Evolutionary conservation across 2,113 vertebrate species (phyloP).

Genomic region (Canis aureus): DNA sequence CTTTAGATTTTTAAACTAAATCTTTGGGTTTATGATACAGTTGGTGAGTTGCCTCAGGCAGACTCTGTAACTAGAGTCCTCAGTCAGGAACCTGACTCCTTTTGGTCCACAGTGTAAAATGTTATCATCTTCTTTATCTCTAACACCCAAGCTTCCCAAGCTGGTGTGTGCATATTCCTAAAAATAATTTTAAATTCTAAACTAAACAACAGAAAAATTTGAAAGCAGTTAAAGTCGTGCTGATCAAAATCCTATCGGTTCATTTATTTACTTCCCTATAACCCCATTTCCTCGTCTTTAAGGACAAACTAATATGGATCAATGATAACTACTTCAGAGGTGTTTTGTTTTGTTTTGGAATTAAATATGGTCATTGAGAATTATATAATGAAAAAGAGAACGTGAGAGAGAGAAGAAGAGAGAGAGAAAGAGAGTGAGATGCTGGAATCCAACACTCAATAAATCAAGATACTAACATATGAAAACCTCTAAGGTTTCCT

Average conservation of each 20-base stretch:
- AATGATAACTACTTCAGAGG: not conserved
- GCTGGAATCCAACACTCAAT: not conserved
- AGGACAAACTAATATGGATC: not conserved
- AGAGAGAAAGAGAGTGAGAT: not conserved
- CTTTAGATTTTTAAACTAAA: not conserved
- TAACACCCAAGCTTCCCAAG: not conserved
- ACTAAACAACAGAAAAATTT: not conserved
- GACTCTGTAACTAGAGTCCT: not conserved
- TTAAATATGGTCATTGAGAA: not conserved
- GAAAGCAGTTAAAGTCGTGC: not conserved
- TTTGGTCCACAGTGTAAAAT: not conserved
- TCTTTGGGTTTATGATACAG: not conserved
- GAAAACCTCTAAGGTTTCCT: not conserved
- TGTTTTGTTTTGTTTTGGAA: not conserved
- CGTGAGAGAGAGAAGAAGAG: not conserved
- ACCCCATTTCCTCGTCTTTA: not conserved
- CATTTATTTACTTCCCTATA: not conserved
- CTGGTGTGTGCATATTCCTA: not conserved
- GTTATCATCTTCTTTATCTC: not conserved
- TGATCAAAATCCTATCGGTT: not conserved
- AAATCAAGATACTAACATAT: not conserved
- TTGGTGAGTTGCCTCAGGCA: not conserved
- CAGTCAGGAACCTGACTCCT: fast-evolving
- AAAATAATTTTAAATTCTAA: not conserved
- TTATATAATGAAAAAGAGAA: not conserved